A percentile compares a stretch with the other conserved stretches of the same genome.
Conservation (phyloP, 1,140 invertebrate species). For the Stegodyphus dumicola region DNA sequence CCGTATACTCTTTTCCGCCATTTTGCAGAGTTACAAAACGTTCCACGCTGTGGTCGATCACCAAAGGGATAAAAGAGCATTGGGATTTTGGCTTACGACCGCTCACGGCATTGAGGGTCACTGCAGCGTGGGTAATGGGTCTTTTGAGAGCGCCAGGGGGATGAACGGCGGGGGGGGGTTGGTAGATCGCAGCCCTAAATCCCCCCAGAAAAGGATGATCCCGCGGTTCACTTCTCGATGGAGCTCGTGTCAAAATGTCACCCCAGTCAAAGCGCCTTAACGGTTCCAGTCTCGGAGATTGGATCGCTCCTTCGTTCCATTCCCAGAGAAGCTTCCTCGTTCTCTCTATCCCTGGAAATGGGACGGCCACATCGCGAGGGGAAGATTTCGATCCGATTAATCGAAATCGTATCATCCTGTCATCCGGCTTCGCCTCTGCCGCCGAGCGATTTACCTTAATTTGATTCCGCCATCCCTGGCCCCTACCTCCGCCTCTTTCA, state of each 20-base stretch:
- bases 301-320: conserved; percentile 12
- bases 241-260: conserved; percentile 56
- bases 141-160: conserved; percentile 22
- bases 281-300: conserved; percentile 39
- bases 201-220: conserved; percentile 45
- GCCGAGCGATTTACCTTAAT: conserved; percentile 57
- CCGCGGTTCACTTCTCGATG: conserved; percentile 54
- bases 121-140: conserved; percentile 47
- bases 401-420: conserved; percentile 60
- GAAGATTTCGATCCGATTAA: conserved; percentile 58
- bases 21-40: conserved; percentile 10
- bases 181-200: conserved; percentile 27
- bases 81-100: conserved; percentile 47
- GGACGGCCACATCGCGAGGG: conserved; percentile 18
- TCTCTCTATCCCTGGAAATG: conserved; percentile 15
- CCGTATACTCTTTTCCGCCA: neutral
- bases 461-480: conserved; percentile 32
- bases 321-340: neutral
- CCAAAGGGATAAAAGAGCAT: conserved; percentile 39
- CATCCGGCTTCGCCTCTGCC: conserved; percentile 33
- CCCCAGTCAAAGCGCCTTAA: conserved; percentile 58
- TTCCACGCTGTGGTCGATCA: conserved; percentile 27
- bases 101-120: conserved; percentile 51
- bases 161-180: neutral
- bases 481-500: neutral